Evolutionary conservation across 2,113 vertebrate species (phyloP).

Genomic region (Xenotilapia longispinis): DNA sequence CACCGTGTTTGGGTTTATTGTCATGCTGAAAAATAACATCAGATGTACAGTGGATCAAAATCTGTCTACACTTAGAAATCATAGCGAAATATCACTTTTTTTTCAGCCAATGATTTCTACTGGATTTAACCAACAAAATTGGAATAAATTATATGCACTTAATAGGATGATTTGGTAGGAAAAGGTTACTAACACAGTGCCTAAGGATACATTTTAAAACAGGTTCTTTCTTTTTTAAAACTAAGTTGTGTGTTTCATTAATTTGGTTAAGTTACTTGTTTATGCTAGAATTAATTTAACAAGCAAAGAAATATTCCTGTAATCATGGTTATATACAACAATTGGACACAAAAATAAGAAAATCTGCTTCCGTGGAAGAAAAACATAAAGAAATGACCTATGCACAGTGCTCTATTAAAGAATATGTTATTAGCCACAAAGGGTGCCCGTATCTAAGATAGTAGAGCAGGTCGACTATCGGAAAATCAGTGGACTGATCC

Average conservation of each 20-base stretch:
- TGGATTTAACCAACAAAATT: not conserved
- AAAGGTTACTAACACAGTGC: not conserved
- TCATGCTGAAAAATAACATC: not conserved
- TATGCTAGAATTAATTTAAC: not conserved
- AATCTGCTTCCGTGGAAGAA: not conserved
- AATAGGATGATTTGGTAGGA: not conserved
- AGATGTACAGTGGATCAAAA: not conserved
- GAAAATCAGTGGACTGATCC: not conserved
- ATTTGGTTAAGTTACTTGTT: not conserved
- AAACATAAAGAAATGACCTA: not conserved
- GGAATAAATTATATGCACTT: not conserved
- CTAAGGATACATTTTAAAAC: not conserved
- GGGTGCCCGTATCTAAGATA: not conserved
- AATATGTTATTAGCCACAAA: not conserved
- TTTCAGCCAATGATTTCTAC: not conserved
- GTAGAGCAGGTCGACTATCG: not conserved
- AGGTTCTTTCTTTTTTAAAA: not conserved
- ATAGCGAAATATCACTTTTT: not conserved
- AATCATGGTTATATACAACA: not conserved
- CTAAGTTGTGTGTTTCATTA: not conserved
- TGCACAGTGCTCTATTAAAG: not conserved
- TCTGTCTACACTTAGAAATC: not conserved
- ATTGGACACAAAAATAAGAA: not conserved
- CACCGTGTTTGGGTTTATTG: not conserved
- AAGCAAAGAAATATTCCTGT: not conserved